A percentile compares a stretch with the other conserved stretches of the same genome.
These are phyloP conservation scores for Artemia sinica DNA, from an alignment of 2,888 invertebrate species.

Conservation along the genomic window DNA sequence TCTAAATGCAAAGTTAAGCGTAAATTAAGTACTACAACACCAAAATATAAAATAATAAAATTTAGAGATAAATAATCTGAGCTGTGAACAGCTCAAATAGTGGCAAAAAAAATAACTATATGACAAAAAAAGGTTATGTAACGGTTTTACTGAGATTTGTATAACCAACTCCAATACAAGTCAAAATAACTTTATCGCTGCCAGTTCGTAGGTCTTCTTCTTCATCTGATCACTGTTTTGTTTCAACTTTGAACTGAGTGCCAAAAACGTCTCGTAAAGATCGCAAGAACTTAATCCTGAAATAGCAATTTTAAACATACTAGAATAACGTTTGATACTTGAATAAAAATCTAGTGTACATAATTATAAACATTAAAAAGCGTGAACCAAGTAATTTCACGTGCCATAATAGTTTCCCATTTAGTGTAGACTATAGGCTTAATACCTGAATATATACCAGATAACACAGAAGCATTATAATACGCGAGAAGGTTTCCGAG, in stretches of 20 bases:
- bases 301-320: conserved; percentile 28
- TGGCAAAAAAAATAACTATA: conserved; percentile 17
- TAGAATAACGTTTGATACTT: too few relatives aligned
- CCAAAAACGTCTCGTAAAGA: conserved; percentile 82
- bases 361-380: too few relatives aligned
- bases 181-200: conserved; percentile 55
- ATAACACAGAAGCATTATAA: too few relatives aligned
- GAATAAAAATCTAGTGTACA: too few relatives aligned
- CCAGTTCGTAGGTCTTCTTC: conserved; percentile 37
- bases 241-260: conserved; percentile 75
- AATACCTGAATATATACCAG: too few relatives aligned
- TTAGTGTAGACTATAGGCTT: too few relatives aligned
- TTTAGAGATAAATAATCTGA: background rate
- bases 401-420: too few relatives aligned
- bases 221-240: conserved; percentile 38
- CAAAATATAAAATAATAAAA: background rate
- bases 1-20: background rate
- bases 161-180: conserved; percentile 87
- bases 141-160: conserved; percentile 71
- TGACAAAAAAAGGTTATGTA: conserved; percentile 25
- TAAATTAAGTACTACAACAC: background rate
- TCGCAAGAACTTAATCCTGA: conserved; percentile 71
- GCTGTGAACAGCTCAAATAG: background rate
- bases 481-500: too few relatives aligned
- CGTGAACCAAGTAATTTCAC: too few relatives aligned